These are phyloP conservation scores for Neodon shergylaensis DNA, from an alignment of 2,113 vertebrate genomes.

Conservation along the genomic window DNA sequence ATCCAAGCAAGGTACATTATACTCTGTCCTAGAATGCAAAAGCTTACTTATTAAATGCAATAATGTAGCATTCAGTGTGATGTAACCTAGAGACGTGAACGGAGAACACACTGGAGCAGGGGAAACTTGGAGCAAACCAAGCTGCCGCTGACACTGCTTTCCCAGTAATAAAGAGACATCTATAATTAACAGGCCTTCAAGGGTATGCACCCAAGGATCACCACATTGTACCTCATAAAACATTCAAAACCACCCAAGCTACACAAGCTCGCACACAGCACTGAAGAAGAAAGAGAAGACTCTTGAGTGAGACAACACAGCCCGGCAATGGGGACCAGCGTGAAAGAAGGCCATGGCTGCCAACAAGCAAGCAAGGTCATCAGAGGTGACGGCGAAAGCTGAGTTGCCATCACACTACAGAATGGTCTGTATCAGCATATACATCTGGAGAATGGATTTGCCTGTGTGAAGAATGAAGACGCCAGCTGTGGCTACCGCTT, in stretches of 20 bases:
- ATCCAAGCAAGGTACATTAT: neutral
- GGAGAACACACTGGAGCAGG: neutral
- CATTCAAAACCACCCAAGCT: constrained; percentile 25
- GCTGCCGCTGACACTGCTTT: neutral
- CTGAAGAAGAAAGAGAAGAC: neutral
- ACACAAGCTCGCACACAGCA: neutral
- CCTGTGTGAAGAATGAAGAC: neutral
- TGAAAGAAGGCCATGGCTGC: neutral
- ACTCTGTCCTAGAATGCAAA: neutral
- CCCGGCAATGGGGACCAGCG: neutral
- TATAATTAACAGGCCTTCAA: constrained; percentile 70
- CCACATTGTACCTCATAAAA: constrained; percentile 56
- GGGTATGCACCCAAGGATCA: constrained; percentile 37
- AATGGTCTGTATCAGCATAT: neutral
- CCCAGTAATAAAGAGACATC: constrained; percentile 57
- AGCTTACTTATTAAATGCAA: neutral
- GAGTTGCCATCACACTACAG: neutral
- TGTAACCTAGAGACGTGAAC: neutral
- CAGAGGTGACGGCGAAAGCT: neutral
- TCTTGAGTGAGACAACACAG: neutral
- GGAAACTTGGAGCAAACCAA: constrained; percentile 21
- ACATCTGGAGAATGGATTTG: neutral
- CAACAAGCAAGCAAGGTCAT: neutral
- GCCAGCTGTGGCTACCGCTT: neutral
- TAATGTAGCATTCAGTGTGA: neutral